These are phyloP conservation scores for Patella depressa DNA, from an alignment of 2,888 invertebrate genomes.

Conservation along the genomic window DNA sequence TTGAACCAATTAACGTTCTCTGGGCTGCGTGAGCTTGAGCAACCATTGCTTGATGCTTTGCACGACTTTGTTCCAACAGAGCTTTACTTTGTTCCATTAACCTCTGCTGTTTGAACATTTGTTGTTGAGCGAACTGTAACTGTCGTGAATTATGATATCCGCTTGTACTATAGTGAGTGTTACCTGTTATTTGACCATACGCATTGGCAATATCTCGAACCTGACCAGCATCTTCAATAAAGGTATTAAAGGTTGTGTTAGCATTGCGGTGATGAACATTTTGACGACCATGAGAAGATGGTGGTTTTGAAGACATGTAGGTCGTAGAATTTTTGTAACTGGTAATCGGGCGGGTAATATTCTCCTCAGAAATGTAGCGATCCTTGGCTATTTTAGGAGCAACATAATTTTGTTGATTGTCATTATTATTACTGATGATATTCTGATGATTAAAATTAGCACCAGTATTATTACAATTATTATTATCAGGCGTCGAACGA, in stretches of 20 bases:
- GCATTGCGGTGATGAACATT: slow-evolving; percentile 58
- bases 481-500: slow-evolving; percentile 10
- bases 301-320: background rate
- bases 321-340: background rate
- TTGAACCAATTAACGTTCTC: slow-evolving; percentile 26
- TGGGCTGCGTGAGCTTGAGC: slow-evolving; percentile 68
- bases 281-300: slow-evolving; percentile 22
- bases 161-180: slow-evolving; percentile 47
- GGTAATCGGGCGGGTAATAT: slow-evolving; percentile 30
- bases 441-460: no score
- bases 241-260: slow-evolving; percentile 64
- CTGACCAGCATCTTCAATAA: slow-evolving; percentile 50
- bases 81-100: slow-evolving; percentile 40
- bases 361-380: slow-evolving; percentile 32
- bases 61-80: slow-evolving; percentile 67
- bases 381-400: slow-evolving; percentile 20
- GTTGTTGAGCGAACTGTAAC: slow-evolving; percentile 58
- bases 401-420: background rate
- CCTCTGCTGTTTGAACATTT: slow-evolving; percentile 57
- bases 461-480: slow-evolving; percentile 22
- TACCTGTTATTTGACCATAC: slow-evolving; percentile 59
- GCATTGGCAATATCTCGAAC: slow-evolving; percentile 51
- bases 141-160: slow-evolving; percentile 58
- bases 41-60: slow-evolving; percentile 70
- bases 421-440: background rate